phyloP scores from a whole-genome alignment of 2,113 vertebrate genomes.

The Plecotus auritus region DNA sequence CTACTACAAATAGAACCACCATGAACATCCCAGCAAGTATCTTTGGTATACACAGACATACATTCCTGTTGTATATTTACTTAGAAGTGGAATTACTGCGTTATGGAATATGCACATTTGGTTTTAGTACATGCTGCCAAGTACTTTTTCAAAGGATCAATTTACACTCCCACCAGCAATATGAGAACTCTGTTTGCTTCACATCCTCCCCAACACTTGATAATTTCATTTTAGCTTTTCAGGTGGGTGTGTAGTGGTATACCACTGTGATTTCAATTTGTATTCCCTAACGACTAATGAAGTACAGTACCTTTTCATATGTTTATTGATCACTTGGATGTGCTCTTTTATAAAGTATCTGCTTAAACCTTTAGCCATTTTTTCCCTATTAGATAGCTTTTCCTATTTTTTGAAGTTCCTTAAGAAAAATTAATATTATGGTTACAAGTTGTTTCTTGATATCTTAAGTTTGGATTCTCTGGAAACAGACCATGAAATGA shows the following conservation, averaged over 20 bases:
- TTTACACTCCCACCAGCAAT: background rate
- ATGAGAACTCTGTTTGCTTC: background rate
- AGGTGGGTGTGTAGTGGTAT: background rate
- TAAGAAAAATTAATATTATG: background rate
- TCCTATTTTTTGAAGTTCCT: background rate
- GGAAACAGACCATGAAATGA: background rate
- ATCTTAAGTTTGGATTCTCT: background rate
- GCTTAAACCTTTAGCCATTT: background rate
- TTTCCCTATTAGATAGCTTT: background rate
- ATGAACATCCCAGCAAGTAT: background rate
- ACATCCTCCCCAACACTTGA: background rate
- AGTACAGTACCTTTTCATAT: background rate
- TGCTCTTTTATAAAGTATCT: background rate
- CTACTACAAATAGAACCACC: background rate
- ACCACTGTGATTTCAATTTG: background rate
- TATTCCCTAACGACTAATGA: background rate
- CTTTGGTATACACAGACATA: background rate
- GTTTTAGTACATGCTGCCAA: background rate
- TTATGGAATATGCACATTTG: background rate
- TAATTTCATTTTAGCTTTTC: slow-evolving; percentile 19
- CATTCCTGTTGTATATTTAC: background rate
- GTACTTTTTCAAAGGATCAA: background rate
- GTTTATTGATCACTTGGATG: background rate
- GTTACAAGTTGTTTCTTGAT: background rate
- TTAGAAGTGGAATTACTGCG: background rate